Evolutionary conservation across 2,888 invertebrate genomes (phyloP).

Genomic region (Erebia aethiops): DNA sequence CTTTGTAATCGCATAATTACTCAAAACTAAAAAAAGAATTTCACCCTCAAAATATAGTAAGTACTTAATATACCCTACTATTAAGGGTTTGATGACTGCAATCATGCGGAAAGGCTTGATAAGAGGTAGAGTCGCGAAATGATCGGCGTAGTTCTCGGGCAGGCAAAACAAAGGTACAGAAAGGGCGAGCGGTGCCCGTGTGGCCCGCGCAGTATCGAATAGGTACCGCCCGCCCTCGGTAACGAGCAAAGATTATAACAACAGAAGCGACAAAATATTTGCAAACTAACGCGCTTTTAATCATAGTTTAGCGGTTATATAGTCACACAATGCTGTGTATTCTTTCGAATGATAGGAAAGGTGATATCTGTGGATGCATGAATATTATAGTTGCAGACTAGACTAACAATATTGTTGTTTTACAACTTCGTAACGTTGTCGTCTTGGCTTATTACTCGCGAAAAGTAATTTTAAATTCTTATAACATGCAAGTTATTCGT

Average conservation of each 20-base stretch:
- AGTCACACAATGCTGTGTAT: too few relatives aligned
- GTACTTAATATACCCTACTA: neutral
- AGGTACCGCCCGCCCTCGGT: conserved; percentile 54
- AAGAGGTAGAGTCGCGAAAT: conserved; percentile 43
- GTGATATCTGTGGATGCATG: too few relatives aligned
- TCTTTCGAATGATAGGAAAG: too few relatives aligned
- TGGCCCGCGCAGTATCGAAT: conserved; percentile 59
- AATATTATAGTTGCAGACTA: too few relatives aligned
- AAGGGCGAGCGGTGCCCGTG: conserved; percentile 70
- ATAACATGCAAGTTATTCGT: too few relatives aligned
- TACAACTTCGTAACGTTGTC: too few relatives aligned
- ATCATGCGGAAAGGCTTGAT: conserved; percentile 21
- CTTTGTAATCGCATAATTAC: too few relatives aligned
- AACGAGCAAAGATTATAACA: conserved; percentile 50
- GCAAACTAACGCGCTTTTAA: too few relatives aligned
- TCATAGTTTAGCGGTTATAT: too few relatives aligned
- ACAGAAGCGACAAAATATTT: conserved; percentile 38
- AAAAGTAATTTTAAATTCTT: too few relatives aligned
- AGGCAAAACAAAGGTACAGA: conserved; percentile 71
- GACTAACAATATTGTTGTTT: too few relatives aligned
- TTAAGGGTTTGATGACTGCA: neutral
- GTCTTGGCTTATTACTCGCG: too few relatives aligned
- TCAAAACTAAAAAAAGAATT: neutral
- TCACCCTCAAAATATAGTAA: neutral
- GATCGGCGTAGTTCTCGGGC: conserved; percentile 47